phyloP scores from a whole-genome alignment of 2,888 invertebrate species.

The Cheilosia variabilis region DNA sequence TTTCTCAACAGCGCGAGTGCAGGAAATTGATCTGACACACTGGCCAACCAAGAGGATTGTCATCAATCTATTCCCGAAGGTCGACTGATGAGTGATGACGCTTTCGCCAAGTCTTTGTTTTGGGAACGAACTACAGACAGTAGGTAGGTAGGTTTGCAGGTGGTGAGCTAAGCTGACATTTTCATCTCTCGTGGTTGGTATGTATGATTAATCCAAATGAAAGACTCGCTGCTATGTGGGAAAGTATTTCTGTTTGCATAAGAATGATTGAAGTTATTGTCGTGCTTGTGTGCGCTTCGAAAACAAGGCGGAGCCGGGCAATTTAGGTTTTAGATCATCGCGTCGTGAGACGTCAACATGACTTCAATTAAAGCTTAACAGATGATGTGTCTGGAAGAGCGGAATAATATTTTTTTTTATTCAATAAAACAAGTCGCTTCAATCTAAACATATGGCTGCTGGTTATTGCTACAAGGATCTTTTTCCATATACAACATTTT shows the following conservation, averaged over 20 bases:
- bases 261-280: background rate
- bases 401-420: no score
- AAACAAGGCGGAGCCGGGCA: background rate
- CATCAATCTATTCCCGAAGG: slow-evolving; percentile 30
- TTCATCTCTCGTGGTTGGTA: background rate
- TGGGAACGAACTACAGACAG: background rate
- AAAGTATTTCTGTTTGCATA: background rate
- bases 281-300: background rate
- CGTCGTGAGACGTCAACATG: background rate
- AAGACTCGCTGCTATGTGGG: background rate
- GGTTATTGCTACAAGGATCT: no score
- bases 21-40: slow-evolving; percentile 30
- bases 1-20: background rate
- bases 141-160: background rate
- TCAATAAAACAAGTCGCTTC: no score
- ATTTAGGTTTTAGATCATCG: background rate
- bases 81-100: slow-evolving; percentile 23
- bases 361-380: no score
- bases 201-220: background rate
- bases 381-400: no score
- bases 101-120: slow-evolving; percentile 8
- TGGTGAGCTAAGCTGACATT: slow-evolving; percentile 4
- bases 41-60: slow-evolving; percentile 26
- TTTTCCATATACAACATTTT: no score
- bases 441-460: no score